Percentiles rank a stretch among this genome's conserved stretches.
Evolutionary conservation across 2,888 invertebrate species (phyloP).

Genomic region (Gonocerus acuteangulatus): DNA sequence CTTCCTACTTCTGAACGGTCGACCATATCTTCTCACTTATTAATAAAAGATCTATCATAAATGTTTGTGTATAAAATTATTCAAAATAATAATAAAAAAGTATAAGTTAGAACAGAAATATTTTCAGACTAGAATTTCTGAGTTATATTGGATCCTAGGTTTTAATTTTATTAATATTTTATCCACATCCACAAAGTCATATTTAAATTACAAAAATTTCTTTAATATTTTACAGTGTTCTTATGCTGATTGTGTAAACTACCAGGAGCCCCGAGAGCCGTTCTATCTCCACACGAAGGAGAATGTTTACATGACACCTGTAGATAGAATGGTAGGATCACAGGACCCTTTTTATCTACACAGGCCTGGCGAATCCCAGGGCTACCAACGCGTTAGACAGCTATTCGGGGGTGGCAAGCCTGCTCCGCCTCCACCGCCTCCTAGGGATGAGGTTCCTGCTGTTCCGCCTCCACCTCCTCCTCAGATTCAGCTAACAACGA

Average conservation of each 20-base stretch:
- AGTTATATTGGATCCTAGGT: no score
- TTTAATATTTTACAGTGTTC: conserved; percentile 53
- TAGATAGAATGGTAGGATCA: conserved; percentile 56
- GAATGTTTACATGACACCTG: conserved; percentile 77
- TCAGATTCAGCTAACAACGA: conserved; percentile 18
- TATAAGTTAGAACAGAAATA: no score
- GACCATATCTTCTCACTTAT: no score
- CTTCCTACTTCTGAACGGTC: no score
- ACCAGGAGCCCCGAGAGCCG: conserved; percentile 51
- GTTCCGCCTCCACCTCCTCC: conserved; percentile 16
- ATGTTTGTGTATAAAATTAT: no score
- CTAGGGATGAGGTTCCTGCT: conserved; percentile 38
- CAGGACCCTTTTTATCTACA: conserved; percentile 79
- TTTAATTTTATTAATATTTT: no score
- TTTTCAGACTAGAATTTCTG: no score
- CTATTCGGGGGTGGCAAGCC: conserved; percentile 20
- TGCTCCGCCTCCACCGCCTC: background rate
- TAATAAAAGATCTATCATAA: no score
- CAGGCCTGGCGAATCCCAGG: conserved; percentile 34
- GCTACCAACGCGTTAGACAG: conserved; percentile 32
- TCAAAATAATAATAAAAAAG: no score
- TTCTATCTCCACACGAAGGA: conserved; percentile 71
- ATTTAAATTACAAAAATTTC: no score
- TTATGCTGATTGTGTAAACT: conserved; percentile 50
- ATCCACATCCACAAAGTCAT: no score